Base-by-base conservation (phyloP, 2,888 invertebrate genomes). In the Balanococcus diminutus region DNA sequence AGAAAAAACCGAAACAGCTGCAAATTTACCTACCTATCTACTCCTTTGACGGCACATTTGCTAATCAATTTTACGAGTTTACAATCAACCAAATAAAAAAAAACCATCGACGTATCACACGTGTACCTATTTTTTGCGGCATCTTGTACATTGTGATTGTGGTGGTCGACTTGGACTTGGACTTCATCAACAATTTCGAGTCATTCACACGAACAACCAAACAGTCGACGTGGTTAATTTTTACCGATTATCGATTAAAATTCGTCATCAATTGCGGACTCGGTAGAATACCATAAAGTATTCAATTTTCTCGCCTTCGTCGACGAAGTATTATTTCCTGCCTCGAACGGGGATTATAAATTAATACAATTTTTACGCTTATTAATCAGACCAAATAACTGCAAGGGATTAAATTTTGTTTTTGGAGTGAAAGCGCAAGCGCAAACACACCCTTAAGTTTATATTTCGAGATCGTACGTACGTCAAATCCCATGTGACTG, bases 311-410 rank as follows among this genome's bases (percentile, higher is more conserved):
- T 51, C 82, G 51, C 51, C 82, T 31, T 6, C 82, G 31, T 82
- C 51, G 82, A 46, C 82, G 83, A 31, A 51, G n/a, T 16, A 32
- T 83, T 83, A 83, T 75, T 32, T 31, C 75, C 28, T 25, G 32
- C 75, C 75, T 75, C 32, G 5, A n/a, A 19, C 39, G 39, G 1
- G 83, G 83, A 61, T 83, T 83, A 83, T 56, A 67, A 56, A 83
- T 83, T 61, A 83, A 83, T 83, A 83, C 36, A 67, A 83, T 83
- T 83, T 83, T 83, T 39, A 83, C 61, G 83, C 83, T 83, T 83
- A 83, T 67, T 83, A 83, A 83, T 83, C 83, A 28, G 67, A 56
- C 83, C 36, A 67, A 36, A 83, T 67, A 75, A 75, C 32, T 19
- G 75, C 3, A 75, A 36, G 83, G 56, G 56, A 83, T 83, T 51